A percentile compares a stretch with the other conserved stretches of the same genome.
phyloP scores from a whole-genome alignment of 2,888 invertebrate species.

The Smittia aterrima region DNA sequence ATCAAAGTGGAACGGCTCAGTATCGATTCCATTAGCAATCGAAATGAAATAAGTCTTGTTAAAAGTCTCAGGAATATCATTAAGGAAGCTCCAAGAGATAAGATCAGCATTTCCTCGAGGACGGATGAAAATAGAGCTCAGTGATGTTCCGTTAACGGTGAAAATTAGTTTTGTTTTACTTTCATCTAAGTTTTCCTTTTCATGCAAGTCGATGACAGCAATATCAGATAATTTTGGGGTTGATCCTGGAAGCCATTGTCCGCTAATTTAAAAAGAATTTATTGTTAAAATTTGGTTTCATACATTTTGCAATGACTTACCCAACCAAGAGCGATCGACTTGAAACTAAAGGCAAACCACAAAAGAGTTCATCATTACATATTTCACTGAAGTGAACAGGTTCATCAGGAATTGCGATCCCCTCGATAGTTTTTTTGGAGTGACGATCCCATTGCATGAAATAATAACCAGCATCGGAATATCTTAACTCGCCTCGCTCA shows the following conservation, averaged over 20 bases:
- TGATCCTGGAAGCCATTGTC: conserved; percentile 21
- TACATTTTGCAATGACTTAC: background rate
- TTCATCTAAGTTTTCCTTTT: too few species aligned
- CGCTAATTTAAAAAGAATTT: background rate
- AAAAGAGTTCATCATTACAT: conserved; percentile 48
- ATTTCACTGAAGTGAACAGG: conserved; percentile 47
- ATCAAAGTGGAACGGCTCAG: conserved; percentile 23
- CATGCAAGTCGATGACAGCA: background rate
- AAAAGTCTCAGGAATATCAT: background rate
- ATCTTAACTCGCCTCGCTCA: conserved; percentile 47
- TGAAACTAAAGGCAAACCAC: conserved; percentile 47
- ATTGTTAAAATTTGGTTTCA: background rate
- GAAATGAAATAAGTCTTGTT: conserved; percentile 31
- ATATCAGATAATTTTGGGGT: conserved; percentile 10
- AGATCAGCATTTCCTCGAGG: background rate
- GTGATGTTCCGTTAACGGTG: background rate
- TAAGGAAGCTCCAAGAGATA: conserved; percentile 18
- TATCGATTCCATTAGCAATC: background rate
- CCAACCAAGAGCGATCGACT: conserved; percentile 47
- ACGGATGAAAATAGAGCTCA: conserved; percentile 19
- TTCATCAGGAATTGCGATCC: conserved; percentile 48
- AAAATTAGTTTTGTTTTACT: conserved; percentile 1
- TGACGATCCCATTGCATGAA: conserved; percentile 49
- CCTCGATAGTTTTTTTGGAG: conserved; percentile 48
- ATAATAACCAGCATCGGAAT: conserved; percentile 49